Evolutionary conservation across 2,888 invertebrate species (phyloP).

Genomic region (Colostygia pectinataria): DNA sequence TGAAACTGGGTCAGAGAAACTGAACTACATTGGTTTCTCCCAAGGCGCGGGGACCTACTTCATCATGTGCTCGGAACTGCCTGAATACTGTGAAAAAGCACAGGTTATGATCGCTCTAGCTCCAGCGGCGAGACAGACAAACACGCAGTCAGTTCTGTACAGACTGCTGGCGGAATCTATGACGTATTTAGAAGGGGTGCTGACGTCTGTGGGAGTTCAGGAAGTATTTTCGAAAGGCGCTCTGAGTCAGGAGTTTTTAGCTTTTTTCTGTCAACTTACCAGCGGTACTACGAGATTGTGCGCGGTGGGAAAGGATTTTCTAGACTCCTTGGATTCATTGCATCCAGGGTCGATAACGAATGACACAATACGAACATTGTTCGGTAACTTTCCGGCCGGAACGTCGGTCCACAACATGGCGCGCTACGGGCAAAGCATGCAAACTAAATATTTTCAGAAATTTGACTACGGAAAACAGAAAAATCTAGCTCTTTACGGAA

Average conservation of each 20-base stretch:
- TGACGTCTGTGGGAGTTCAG: slow-evolving; percentile 42
- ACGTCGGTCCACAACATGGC: slow-evolving; percentile 59
- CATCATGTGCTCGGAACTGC: slow-evolving; percentile 85
- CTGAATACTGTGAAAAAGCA: slow-evolving; percentile 86
- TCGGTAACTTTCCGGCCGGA: slow-evolving; percentile 60
- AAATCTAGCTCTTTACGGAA: slow-evolving; percentile 56
- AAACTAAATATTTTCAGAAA: slow-evolving; percentile 48
- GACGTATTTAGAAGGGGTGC: slow-evolving; percentile 35
- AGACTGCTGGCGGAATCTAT: slow-evolving; percentile 36
- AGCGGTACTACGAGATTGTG: slow-evolving; percentile 46
- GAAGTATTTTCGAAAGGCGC: slow-evolving; percentile 58
- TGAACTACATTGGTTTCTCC: slow-evolving; percentile 87
- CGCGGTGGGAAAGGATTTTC: slow-evolving; percentile 32
- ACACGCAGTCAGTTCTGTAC: slow-evolving; percentile 57
- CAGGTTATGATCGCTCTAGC: slow-evolving; percentile 84
- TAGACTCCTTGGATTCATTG: slow-evolving; percentile 45
- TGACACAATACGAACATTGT: slow-evolving; percentile 46
- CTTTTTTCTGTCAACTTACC: slow-evolving; percentile 55
- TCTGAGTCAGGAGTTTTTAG: slow-evolving; percentile 49
- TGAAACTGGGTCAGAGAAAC: slow-evolving; percentile 44
- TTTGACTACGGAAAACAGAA: slow-evolving; percentile 56
- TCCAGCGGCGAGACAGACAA: slow-evolving; percentile 80
- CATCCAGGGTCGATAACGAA: slow-evolving; percentile 59
- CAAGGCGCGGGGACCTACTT: slow-evolving; percentile 87
- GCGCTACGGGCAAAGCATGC: slow-evolving; percentile 59